Evolutionary conservation across 2,113 vertebrate genomes (phyloP).

Genomic region (Strigops habroptila): DNA sequence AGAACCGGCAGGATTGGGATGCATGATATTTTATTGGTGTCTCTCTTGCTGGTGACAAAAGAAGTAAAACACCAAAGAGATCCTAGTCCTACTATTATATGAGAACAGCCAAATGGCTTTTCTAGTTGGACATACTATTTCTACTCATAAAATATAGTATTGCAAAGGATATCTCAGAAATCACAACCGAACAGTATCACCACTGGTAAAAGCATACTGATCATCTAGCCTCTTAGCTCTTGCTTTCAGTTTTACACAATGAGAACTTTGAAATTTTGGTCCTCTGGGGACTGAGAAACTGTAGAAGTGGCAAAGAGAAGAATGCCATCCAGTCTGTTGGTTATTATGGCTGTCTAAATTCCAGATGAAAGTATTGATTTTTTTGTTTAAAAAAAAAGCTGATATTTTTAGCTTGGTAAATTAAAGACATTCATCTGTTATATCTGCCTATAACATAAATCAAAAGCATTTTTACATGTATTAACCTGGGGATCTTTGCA

Average conservation of each 20-base stretch:
- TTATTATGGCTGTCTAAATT: background rate
- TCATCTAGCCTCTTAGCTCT: background rate
- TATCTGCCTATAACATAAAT: constrained; percentile 5
- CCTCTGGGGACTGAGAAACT: background rate
- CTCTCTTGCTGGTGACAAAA: background rate
- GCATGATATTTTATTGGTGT: background rate
- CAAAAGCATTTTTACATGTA: constrained; percentile 2
- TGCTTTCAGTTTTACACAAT: background rate
- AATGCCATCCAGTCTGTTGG: background rate
- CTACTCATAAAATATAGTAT: background rate
- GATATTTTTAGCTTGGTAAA: constrained; percentile 12
- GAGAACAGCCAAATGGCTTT: background rate
- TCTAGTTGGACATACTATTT: background rate
- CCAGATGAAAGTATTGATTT: background rate
- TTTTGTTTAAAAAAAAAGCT: background rate
- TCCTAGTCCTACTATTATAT: background rate
- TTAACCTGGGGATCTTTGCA: background rate
- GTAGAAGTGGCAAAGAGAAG: background rate
- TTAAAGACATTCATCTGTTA: constrained; percentile 26
- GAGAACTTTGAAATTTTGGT: background rate
- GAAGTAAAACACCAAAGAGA: background rate
- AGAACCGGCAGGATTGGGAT: background rate
- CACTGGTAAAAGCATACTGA: background rate
- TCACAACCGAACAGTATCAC: background rate
- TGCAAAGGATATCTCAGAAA: background rate